These are phyloP conservation scores for Lordiphosa mommai DNA, from an alignment of 1,140 invertebrate genomes.

Conservation along the genomic window DNA sequence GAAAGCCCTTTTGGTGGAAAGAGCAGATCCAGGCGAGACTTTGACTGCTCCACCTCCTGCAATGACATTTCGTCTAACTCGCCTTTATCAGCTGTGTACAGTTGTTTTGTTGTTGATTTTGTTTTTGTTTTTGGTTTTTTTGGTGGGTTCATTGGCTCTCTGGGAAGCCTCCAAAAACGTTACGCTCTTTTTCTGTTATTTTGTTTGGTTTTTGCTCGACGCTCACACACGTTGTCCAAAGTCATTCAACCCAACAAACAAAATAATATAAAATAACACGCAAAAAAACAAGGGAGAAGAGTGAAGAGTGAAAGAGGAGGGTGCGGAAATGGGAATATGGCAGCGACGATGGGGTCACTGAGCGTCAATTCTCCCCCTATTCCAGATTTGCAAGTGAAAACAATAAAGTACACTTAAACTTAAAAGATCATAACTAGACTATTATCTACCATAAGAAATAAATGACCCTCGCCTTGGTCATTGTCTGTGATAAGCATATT, in stretches of 20 bases:
- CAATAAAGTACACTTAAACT: no score
- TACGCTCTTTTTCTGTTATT: constrained; percentile 55
- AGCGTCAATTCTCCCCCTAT: constrained; percentile 27
- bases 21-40: constrained; percentile 26
- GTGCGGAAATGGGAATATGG: constrained; percentile 18
- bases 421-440: no score
- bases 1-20: not conserved
- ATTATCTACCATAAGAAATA: no score
- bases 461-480: constrained; percentile 7
- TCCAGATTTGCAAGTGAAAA: not conserved
- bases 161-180: constrained; percentile 27
- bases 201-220: constrained; percentile 37
- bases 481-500: not conserved
- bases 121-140: constrained; percentile 17
- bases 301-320: constrained; percentile 21
- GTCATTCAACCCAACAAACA: constrained; percentile 71
- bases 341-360: constrained; percentile 55
- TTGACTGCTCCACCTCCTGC: not conserved
- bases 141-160: constrained; percentile 68
- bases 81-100: constrained; percentile 56
- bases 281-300: constrained; percentile 27
- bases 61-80: not conserved
- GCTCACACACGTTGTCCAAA: constrained; percentile 36
- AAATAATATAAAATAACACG: constrained; percentile 71
- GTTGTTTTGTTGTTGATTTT: no score